These are phyloP conservation scores for Oncorhynchus masou DNA, from an alignment of 2,113 vertebrate species.

Conservation along the genomic window DNA sequence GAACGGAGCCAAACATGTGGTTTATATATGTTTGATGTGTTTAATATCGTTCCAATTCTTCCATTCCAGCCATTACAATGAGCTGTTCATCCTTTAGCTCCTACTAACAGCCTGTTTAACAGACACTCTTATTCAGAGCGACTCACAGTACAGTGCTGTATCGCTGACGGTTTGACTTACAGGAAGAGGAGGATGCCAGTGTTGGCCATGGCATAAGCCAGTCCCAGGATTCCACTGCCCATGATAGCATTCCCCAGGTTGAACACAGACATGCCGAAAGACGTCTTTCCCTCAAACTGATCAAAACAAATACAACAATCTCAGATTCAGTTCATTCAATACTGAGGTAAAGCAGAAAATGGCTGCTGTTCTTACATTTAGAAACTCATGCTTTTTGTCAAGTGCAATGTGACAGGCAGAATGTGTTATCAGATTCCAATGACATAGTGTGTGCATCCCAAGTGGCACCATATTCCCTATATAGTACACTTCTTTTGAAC, in stretches of 20 bases:
- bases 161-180: constrained; percentile 78
- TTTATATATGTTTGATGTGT: too few relatives aligned
- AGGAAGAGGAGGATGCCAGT: constrained; percentile 94
- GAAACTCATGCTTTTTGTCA: too few relatives aligned
- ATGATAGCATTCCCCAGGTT: constrained; percentile 98
- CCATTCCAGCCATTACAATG: too few relatives aligned
- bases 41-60: too few relatives aligned
- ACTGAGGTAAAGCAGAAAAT: not conserved
- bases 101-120: not conserved
- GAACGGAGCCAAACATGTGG: too few relatives aligned
- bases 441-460: too few relatives aligned
- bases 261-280: constrained; percentile 97
- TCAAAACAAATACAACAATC: not conserved
- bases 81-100: too few relatives aligned
- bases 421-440: too few relatives aligned
- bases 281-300: constrained; percentile 97
- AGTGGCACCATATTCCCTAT: too few relatives aligned
- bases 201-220: constrained; percentile 98
- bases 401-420: too few relatives aligned
- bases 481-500: too few relatives aligned
- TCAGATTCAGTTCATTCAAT: not conserved
- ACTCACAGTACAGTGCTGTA: not conserved
- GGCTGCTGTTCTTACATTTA: not conserved
- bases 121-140: not conserved
- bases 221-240: constrained; percentile 96